phyloP scores from a whole-genome alignment of 2,797 vertebrate genomes.

The Geotrypetes seraphini region DNA sequence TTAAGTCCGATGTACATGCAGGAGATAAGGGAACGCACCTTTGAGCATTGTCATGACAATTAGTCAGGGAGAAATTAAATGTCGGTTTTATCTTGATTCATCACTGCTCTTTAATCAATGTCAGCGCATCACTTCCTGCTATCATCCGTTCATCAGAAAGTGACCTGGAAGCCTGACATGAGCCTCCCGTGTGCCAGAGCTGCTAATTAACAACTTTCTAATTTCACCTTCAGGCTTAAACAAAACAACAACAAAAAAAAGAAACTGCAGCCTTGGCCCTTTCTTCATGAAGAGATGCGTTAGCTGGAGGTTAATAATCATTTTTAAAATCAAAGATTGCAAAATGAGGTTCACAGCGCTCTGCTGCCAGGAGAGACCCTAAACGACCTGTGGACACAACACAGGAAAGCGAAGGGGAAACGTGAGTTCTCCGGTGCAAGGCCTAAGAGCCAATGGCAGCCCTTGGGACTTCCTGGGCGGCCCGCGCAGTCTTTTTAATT shows the following conservation, averaged over 20 bases:
- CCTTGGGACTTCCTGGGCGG: no score
- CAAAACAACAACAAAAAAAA: no score
- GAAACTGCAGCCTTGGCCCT: constrained; percentile 21
- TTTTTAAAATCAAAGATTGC: constrained; percentile 34
- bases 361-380: no score
- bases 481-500: no score
- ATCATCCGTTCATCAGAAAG: constrained; percentile 37
- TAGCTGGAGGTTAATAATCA: constrained; percentile 36
- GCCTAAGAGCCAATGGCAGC: no score
- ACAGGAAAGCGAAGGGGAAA: no score
- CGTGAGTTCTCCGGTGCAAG: no score
- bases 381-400: no score
- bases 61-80: constrained; percentile 39
- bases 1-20: no score
- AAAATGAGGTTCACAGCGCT: no score
- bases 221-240: constrained; percentile 35
- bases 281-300: constrained; percentile 36
- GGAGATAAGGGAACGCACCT: constrained; percentile 28
- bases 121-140: constrained; percentile 24
- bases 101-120: constrained; percentile 50
- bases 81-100: constrained; percentile 47
- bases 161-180: constrained; percentile 44
- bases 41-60: constrained; percentile 36
- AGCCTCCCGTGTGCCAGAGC: constrained; percentile 30
- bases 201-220: constrained; percentile 45